Base-by-base conservation (phyloP, 2,113 vertebrate genomes). In the Sturnira hondurensis region DNA sequence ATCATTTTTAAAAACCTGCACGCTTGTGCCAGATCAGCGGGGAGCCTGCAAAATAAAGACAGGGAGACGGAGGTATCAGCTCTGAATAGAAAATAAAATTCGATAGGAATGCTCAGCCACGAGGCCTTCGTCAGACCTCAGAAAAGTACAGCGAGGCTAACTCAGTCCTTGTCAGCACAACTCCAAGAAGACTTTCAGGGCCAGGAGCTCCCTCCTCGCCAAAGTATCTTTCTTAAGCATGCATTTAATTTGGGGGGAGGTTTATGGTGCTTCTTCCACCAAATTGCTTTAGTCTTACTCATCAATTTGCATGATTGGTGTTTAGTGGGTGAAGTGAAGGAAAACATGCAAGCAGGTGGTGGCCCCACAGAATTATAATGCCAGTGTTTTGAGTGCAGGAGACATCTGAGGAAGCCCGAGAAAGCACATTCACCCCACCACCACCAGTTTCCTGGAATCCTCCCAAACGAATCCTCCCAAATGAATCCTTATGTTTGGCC, bases 41-140 rank as follows among this genome's bases (percentile, higher is more conserved):
- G 5, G 80, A 93, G 81, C 12, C 91, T 98, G 58, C 92, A 96
- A 98, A 98, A 98, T 95, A 97, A 95, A 97, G 94, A 93, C 89
- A 77, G 97, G 68, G 70, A 98, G 96, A 97, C 86, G 85, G 61
- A 93, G 93, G 97, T 96, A 96, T 87, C 96, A 95, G 84, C 63
- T 96, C 96, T 95, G 98, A 98, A 97, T 93, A 95, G 95, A 95
- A 98, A 97, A 97, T 91, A 97, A 97, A 98, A 98, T 96, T 70
- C 98, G 93, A 94, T 98, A 81, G 76, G 96, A 98, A 96, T 97
- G 91, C 91, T 97, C 87, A 93, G 83, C 86, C 93, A 86, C 14
- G 45, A 97, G 96, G 96, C 94, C 96, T 97, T 98, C 98, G 97
- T 97, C 78, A 96, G 96, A 83, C 93, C 94, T 93, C 80, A 82